Base-by-base conservation (phyloP, 1,140 invertebrate genomes). In the Antheraea pernyi region DNA sequence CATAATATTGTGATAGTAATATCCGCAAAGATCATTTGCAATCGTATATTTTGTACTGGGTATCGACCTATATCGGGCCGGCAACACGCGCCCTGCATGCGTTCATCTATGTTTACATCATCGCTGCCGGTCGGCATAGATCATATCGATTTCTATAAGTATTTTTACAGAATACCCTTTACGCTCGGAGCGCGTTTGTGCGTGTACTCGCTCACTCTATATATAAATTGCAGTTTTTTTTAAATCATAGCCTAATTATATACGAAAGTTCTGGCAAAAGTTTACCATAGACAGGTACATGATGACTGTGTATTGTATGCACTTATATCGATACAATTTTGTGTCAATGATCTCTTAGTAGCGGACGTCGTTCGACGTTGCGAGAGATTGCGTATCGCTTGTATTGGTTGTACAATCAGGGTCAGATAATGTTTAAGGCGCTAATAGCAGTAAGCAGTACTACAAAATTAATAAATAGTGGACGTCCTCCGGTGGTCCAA, bases 161-260 rank as follows among this genome's bases (percentile, higher is more conserved):
- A 75, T 72, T 77, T 81, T 79, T 70, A 73, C 71, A 74, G 70
- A 72, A 71, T 65, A 70, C 71, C 72, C 67, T 72, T 74, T 80
- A 75, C 78, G 78, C 70, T 75, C 72, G 63, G 68, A 42, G 39
- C 39, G n/a, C n/a, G n/a, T n/a, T n/a, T n/a, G n/a, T n/a, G n/a
- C n/a, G 69, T 67, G 71, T 70, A 70, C 72, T 69, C 58, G 72
- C 61, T 65, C 79, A 77, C 67, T 75, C 77, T 77, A 81, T 79
- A 80, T 82, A 78, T 79, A 78, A 77, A 78, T 75, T 75, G 70
- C 71, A 70, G 66, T 78, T 78, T 77, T 60, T 71, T 79, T 75
- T 42, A 4, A 10, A 11, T 53, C 72, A 76, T 74, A 70, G 66
- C 73, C 69, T 67, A 73, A 69, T 59, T 73, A 59, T 64, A 68